These are phyloP conservation scores for Idaea biselata DNA, from an alignment of 2,888 invertebrate genomes.

Conservation along the genomic window DNA sequence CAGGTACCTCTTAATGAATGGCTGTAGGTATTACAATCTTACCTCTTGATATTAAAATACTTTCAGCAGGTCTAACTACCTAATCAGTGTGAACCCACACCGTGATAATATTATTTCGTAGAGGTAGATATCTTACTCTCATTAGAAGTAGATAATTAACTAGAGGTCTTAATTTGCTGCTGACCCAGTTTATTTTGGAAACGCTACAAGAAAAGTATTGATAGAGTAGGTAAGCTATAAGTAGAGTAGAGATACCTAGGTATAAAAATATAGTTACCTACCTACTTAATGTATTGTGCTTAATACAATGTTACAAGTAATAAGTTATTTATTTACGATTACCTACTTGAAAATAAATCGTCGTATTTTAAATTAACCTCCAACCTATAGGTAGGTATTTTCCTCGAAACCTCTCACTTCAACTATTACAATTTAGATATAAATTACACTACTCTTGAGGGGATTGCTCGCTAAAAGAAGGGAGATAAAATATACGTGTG, in stretches of 20 bases:
- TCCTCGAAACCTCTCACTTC: neutral
- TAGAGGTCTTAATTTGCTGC: neutral
- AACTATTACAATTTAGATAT: constrained; percentile 18
- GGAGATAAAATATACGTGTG: constrained; percentile 48
- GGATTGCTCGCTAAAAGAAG: constrained; percentile 42
- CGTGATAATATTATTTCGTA: constrained; percentile 7
- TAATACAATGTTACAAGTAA: neutral
- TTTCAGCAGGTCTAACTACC: constrained; percentile 6
- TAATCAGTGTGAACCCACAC: constrained; percentile 18
- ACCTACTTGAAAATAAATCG: neutral
- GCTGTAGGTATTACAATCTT: constrained; percentile 55
- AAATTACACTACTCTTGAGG: constrained; percentile 30
- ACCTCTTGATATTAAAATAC: constrained; percentile 24
- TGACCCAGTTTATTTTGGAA: neutral
- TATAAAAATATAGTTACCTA: too few species aligned
- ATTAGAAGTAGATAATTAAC: neutral
- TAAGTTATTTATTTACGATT: neutral
- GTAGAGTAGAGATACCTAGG: neutral
- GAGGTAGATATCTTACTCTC: neutral
- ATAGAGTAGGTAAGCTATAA: constrained; percentile 3
- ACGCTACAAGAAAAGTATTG: constrained; percentile 8
- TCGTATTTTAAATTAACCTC: neutral
- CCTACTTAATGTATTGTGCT: neutral
- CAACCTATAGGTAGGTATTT: neutral
- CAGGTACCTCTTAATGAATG: constrained; percentile 74